These are phyloP conservation scores for Neoscelio sp. DNA, from an alignment of 2,888 invertebrate species.

Conservation along the genomic window DNA sequence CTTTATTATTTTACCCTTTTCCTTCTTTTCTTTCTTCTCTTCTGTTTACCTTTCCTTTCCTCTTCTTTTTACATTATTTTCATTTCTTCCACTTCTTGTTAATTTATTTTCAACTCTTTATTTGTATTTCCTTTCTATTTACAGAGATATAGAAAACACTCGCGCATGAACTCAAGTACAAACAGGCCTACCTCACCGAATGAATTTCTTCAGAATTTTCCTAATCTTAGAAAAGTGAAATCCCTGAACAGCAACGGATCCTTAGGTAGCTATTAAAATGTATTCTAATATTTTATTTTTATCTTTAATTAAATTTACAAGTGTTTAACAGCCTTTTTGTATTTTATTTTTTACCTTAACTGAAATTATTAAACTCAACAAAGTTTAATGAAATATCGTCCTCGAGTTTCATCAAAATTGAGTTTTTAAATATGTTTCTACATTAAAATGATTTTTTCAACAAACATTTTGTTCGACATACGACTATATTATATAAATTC, in stretches of 20 bases:
- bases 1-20: too few relatives aligned
- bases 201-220: slow-evolving; percentile 82
- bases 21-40: too few relatives aligned
- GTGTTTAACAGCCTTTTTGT: not conserved
- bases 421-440: too few relatives aligned
- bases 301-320: slow-evolving; percentile 7
- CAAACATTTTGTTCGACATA: too few relatives aligned
- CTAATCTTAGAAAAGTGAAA: slow-evolving; percentile 82
- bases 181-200: slow-evolving; percentile 79
- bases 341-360: slow-evolving; percentile 40
- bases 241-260: slow-evolving; percentile 76
- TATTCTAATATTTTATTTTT: slow-evolving; percentile 3
- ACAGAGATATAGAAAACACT: slow-evolving; percentile 84
- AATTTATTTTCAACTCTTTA: slow-evolving; percentile 3
- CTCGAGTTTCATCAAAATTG: too few relatives aligned
- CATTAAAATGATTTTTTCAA: too few relatives aligned
- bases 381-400: too few relatives aligned
- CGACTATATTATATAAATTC: slow-evolving; percentile 37
- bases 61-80: slow-evolving; percentile 1
- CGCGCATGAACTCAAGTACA: slow-evolving; percentile 80
- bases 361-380: too few relatives aligned
- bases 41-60: too few relatives aligned
- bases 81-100: not conserved
- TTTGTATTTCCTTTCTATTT: slow-evolving; percentile 38
- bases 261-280: slow-evolving; percentile 61